These are phyloP conservation scores for Nomada fucata DNA, from an alignment of 2,888 invertebrate species.

Conservation along the genomic window DNA sequence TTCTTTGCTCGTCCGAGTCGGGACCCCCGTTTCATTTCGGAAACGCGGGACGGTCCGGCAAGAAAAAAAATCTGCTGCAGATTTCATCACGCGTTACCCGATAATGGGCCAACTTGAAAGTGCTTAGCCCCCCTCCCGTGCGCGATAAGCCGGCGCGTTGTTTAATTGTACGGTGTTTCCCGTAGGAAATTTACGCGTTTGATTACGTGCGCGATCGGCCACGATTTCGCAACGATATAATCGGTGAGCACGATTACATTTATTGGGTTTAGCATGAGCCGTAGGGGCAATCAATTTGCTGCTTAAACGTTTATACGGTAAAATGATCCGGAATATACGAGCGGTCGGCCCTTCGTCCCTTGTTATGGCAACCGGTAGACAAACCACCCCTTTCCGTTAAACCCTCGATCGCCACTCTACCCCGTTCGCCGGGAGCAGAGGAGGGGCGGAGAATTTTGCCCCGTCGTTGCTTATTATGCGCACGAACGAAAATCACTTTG, in stretches of 20 bases:
- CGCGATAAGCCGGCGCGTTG: neutral
- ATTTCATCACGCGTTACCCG: neutral
- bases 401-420: conserved; percentile 47
- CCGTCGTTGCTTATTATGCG: conserved; percentile 64
- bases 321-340: conserved; percentile 72
- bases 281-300: conserved; percentile 65
- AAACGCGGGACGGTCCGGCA: neutral
- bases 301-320: conserved; percentile 72
- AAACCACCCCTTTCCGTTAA: conserved; percentile 62
- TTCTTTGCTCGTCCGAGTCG: neutral
- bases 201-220: conserved; percentile 47
- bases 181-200: conserved; percentile 44
- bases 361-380: conserved; percentile 65
- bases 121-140: conserved; percentile 1
- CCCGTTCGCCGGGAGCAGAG: conserved; percentile 18
- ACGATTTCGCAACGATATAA: conserved; percentile 51
- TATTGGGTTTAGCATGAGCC: conserved; percentile 62
- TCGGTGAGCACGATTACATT: conserved; percentile 60
- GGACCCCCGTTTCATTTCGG: too few species aligned
- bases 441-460: conserved; percentile 35
- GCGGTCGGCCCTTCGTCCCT: conserved; percentile 54
- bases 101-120: neutral
- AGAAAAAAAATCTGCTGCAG: neutral
- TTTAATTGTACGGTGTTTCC: conserved; percentile 24
- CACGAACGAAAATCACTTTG: conserved; percentile 67